Evolutionary conservation across 2,113 vertebrate species (phyloP), one percentile per base, ranked within the genome.

Genomic region (Pterocles orientalis): DNA sequence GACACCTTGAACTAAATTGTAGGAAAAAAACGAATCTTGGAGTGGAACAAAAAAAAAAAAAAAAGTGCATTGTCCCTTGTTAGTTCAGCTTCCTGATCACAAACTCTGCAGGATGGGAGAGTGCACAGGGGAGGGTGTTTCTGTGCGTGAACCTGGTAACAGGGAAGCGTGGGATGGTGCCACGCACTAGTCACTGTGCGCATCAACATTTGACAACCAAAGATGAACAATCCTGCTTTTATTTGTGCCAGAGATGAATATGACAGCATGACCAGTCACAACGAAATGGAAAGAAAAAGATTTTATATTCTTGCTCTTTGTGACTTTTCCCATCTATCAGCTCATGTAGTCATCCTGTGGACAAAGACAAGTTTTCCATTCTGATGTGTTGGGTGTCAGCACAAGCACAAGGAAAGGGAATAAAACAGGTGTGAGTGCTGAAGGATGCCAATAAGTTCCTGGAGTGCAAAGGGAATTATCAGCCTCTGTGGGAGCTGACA

Each of bases 141-240:
- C 41, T 62, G 45, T 19, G n/a, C 10, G 2, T 7, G 26, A 23
- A 9, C 14, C 18, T 9, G 12, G 6, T 24, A 24, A 18, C 13
- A 29, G 29, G 53, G n/a, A 33, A 47, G 45, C 5, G 14, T 28
- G 47, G 79, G 71, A 19, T 11, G 34, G 28, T 54, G 51, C 56
- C 12, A 3, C 21, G 14, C 1, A 1, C 64, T 57, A 3, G 21
- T 57, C 14, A 25, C 28, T 10, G 2, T 9, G 6, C 21, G 4
- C 36, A 21, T 26, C 43, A 24, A 50, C 65, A 45, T 28, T 29
- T 2, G 4, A 64, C 65, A 6, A 2, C 29, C 14, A 12, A 28
- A 79, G 36, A 0, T 7, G 12, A 64, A 19, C n/a, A 34, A 7
- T 83, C 18, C n/a, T 64, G 51, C 51, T 70, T 62, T 80, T 43